Conservation (phyloP, 2,888 invertebrate species). For the Lacanobia oleracea region DNA sequence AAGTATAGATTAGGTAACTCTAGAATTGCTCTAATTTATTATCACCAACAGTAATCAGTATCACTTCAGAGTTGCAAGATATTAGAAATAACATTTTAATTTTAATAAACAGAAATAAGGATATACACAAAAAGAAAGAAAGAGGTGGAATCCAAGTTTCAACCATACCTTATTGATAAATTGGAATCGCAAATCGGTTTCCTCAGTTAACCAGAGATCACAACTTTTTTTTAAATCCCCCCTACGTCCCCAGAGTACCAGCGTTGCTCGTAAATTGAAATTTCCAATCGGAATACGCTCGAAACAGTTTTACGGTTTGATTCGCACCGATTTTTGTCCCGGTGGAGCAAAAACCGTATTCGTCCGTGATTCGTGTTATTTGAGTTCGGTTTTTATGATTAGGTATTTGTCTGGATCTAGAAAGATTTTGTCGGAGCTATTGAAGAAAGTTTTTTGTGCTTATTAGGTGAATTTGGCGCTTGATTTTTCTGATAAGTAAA, state of each 20-base stretch:
- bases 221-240: slow-evolving; percentile 36
- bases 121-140: background rate
- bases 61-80: too few species aligned
- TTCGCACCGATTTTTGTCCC: slow-evolving; percentile 45
- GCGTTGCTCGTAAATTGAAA: slow-evolving; percentile 54
- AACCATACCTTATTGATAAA: slow-evolving; percentile 16
- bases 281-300: slow-evolving; percentile 55
- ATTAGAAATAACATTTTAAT: background rate
- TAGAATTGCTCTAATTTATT: too few species aligned
- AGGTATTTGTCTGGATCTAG: slow-evolving; percentile 21
- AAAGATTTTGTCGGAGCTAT: background rate
- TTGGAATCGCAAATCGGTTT: slow-evolving; percentile 38
- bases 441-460: background rate
- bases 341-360: slow-evolving; percentile 26
- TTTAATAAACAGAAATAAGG: background rate
- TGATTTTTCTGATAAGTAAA: background rate
- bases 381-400: slow-evolving; percentile 12
- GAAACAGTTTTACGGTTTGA: slow-evolving; percentile 43
- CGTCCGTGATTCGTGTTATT: slow-evolving; percentile 14
- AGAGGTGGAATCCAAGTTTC: background rate
- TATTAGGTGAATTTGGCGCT: background rate
- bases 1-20: too few species aligned
- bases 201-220: slow-evolving; percentile 34
- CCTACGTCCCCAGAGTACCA: slow-evolving; percentile 30
- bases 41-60: too few species aligned